Conservation (phyloP, 2,888 invertebrate species). For the Heliconius hortense region DNA sequence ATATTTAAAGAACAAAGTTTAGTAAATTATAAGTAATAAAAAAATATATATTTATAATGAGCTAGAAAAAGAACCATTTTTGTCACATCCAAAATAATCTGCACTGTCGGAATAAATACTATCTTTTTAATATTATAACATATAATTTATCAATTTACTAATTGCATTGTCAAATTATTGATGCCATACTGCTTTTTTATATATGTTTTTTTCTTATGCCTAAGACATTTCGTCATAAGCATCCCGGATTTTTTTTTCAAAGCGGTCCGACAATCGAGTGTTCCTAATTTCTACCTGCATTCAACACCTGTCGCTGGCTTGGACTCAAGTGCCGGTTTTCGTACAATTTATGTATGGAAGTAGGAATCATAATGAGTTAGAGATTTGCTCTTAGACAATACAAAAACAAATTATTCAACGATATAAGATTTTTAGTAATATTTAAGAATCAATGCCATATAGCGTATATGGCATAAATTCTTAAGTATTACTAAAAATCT, state of each 20-base stretch:
- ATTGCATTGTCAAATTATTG: background rate
- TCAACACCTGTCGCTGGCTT: conserved; percentile 69
- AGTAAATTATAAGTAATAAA: background rate
- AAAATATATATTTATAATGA: background rate
- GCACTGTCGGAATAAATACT: background rate
- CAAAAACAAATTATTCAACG: background rate
- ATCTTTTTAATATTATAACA: background rate
- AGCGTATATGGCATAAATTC: background rate
- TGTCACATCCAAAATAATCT: background rate
- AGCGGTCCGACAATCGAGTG: conserved; percentile 51
- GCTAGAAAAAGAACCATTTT: background rate
- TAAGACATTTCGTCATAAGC: conserved; percentile 36
- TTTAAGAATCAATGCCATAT: no score
- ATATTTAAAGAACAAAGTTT: conserved; percentile 23
- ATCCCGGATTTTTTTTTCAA: conserved; percentile 46
- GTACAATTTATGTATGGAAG: conserved; percentile 13
- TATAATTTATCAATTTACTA: background rate
- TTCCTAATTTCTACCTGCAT: conserved; percentile 66
- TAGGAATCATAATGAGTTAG: background rate
- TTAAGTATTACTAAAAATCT: no score
- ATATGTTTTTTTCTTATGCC: background rate
- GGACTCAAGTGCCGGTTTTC: conserved; percentile 28
- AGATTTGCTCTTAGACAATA: background rate
- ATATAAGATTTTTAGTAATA: background rate
- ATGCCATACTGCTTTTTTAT: background rate